Percentiles rank a stretch among this genome's conserved stretches.
phyloP scores from a whole-genome alignment of 1,140 invertebrate species.

The Calephelis virginiensis region DNA sequence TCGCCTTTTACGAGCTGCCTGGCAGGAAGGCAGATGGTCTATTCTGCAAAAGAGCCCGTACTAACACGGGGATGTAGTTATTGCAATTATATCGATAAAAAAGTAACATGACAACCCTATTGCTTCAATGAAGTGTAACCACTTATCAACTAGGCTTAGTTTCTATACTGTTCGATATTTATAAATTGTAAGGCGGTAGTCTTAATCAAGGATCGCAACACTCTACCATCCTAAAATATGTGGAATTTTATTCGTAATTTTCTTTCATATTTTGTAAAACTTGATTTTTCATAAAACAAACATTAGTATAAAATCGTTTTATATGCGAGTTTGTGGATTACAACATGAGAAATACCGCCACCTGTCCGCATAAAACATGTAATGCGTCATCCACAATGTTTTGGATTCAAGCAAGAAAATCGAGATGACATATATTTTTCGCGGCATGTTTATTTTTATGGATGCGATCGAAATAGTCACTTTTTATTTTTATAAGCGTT shows the following conservation, averaged over 20 bases:
- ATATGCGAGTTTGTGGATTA: constrained; percentile 3
- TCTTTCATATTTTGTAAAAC: constrained; percentile 1
- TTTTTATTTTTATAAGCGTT: background rate
- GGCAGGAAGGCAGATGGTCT: too few species aligned
- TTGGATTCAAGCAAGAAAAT: constrained; percentile 1
- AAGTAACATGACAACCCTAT: too few species aligned
- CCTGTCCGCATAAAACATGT: constrained; percentile 44
- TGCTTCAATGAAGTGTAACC: too few species aligned
- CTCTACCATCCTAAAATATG: too few species aligned
- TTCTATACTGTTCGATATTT: too few species aligned
- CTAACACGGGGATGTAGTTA: too few species aligned
- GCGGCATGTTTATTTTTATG: constrained; percentile 12
- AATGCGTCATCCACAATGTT: constrained; percentile 36
- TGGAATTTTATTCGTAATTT: background rate
- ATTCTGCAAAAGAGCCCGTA: too few species aligned
- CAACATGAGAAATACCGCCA: constrained; percentile 35
- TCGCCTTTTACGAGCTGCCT: too few species aligned
- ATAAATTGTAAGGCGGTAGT: too few species aligned
- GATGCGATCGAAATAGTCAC: background rate
- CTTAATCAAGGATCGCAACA: too few species aligned
- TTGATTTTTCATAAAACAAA: constrained; percentile 7
- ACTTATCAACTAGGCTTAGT: too few species aligned
- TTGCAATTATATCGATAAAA: too few species aligned
- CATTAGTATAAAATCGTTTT: constrained; percentile 13
- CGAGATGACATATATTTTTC: constrained; percentile 14